Evolutionary conservation across 2,888 invertebrate species (phyloP).

Genomic region (Alitta virens): DNA sequence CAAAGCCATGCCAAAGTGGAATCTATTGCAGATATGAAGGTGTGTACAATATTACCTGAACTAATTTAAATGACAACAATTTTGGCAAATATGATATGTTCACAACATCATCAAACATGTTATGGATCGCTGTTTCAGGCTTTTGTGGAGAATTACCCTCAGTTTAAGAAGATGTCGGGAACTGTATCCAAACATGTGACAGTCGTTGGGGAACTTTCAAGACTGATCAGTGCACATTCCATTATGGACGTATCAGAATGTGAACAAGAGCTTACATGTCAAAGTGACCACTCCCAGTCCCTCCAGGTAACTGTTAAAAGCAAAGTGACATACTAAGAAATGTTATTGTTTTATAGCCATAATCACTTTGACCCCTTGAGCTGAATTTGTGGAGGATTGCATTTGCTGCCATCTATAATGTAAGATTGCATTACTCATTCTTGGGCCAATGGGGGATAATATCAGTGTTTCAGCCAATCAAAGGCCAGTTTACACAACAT

Average conservation of each 20-base stretch:
- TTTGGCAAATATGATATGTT: not conserved
- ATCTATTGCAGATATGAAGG: slow-evolving; percentile 97
- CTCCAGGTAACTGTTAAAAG: slow-evolving; percentile 63
- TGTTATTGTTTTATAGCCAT: no score
- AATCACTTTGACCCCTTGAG: no score
- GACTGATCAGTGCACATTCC: slow-evolving; percentile 69
- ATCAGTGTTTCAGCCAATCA: no score
- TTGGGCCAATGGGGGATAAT: no score
- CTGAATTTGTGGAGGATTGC: no score
- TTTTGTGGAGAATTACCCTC: slow-evolving; percentile 96
- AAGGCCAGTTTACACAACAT: no score
- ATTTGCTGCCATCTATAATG: no score
- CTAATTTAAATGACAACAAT: not conserved
- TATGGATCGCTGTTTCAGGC: no score
- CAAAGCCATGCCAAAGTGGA: slow-evolving; percentile 96
- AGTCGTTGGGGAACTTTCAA: slow-evolving; percentile 90
- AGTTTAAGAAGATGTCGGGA: slow-evolving; percentile 75
- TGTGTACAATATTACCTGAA: slow-evolving; percentile 25
- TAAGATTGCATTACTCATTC: no score
- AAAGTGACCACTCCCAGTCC: slow-evolving; percentile 62
- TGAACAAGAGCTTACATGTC: slow-evolving; percentile 67
- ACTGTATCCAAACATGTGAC: slow-evolving; percentile 97
- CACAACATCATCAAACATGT: no score
- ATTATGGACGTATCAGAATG: slow-evolving; percentile 73
- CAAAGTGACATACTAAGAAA: not conserved